Evolutionary conservation across 2,797 vertebrate genomes (phyloP).

Genomic region (Cossypha caffra): DNA sequence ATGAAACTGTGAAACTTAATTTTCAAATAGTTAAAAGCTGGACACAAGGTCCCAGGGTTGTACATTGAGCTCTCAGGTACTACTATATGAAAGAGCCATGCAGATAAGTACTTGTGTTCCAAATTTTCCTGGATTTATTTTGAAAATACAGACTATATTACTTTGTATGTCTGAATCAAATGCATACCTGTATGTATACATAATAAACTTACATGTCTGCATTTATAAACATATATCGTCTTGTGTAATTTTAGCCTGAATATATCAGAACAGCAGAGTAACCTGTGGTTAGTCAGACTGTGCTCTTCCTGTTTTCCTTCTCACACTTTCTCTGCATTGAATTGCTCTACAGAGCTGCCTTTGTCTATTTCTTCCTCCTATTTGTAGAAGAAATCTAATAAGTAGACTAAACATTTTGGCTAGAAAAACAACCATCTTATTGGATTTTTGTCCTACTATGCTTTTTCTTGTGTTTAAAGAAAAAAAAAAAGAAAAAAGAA

Average conservation of each 20-base stretch:
- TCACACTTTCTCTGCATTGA: not conserved
- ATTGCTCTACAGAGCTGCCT: not conserved
- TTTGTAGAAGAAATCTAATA: not conserved
- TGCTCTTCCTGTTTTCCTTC: not conserved
- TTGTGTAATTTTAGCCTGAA: not conserved
- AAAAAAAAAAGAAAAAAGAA: too few relatives aligned
- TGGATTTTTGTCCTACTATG: not conserved
- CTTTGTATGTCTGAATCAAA: not conserved
- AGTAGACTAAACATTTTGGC: not conserved
- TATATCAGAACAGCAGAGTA: not conserved
- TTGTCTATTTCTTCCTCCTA: not conserved
- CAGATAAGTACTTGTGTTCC: accelerated
- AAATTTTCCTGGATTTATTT: not conserved
- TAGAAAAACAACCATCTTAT: not conserved
- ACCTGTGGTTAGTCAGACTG: not conserved
- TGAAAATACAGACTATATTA: not conserved
- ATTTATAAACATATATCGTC: not conserved
- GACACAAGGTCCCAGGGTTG: not conserved
- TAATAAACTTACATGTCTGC: not conserved
- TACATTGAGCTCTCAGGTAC: not conserved
- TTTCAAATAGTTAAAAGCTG: not conserved
- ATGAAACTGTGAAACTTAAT: not conserved
- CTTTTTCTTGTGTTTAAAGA: not conserved
- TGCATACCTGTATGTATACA: too few relatives aligned
- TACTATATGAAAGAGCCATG: not conserved